phyloP scores from a whole-genome alignment of 2,797 vertebrate genomes.

The Melanotaenia trifasciata region DNA sequence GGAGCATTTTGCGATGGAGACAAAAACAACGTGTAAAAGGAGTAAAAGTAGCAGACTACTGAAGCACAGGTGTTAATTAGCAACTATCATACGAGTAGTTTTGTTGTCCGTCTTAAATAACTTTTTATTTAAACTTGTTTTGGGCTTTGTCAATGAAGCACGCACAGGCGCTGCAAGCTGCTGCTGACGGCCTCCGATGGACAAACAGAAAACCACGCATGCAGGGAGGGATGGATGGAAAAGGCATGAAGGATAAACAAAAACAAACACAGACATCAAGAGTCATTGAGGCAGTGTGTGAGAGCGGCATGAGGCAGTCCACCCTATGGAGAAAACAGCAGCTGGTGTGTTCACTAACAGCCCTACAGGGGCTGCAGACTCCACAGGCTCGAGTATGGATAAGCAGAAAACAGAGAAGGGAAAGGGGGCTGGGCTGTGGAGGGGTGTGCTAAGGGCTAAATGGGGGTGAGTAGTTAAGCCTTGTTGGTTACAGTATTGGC shows the following conservation, averaged over 20 bases:
- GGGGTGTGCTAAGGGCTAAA: slow-evolving; percentile 65
- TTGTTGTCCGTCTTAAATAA: neutral
- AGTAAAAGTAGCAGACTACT: neutral
- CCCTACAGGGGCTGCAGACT: slow-evolving; percentile 70
- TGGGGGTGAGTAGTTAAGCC: slow-evolving; percentile 70
- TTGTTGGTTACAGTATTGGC: slow-evolving; percentile 71
- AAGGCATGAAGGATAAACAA: slow-evolving; percentile 59
- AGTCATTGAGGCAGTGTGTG: slow-evolving; percentile 70
- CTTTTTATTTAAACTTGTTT: neutral
- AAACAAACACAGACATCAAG: slow-evolving; percentile 81
- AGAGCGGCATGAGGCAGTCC: slow-evolving; percentile 69
- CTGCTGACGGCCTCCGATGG: slow-evolving; percentile 63
- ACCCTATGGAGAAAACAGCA: slow-evolving; percentile 76
- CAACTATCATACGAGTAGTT: neutral
- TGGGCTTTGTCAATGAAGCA: slow-evolving; percentile 16
- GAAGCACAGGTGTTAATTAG: neutral
- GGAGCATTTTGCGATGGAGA: neutral
- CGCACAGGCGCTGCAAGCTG: slow-evolving; percentile 51
- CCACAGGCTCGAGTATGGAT: slow-evolving; percentile 56
- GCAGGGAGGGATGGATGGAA: slow-evolving; percentile 27
- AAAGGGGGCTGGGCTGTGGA: slow-evolving; percentile 53
- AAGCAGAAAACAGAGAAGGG: slow-evolving; percentile 53
- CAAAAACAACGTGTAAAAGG: neutral
- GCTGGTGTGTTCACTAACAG: slow-evolving; percentile 77
- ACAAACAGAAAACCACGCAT: slow-evolving; percentile 46